phyloP scores from a whole-genome alignment of 2,888 invertebrate genomes.

The Drosophila demipolita region DNA sequence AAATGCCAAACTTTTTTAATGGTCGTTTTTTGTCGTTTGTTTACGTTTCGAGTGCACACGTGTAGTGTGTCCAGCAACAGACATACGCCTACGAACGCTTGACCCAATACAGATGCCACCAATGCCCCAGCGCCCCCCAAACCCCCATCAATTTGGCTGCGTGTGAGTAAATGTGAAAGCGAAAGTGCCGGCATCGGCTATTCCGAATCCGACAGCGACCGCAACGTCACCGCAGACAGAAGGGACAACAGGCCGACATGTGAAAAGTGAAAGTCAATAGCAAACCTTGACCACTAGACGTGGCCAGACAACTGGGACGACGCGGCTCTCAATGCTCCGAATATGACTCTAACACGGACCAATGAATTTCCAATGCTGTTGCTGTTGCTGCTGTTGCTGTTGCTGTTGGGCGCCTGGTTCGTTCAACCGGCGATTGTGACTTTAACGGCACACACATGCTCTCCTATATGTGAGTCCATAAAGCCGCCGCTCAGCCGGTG shows the following conservation, averaged over 20 bases:
- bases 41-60: constrained; percentile 66
- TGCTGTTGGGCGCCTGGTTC: constrained; percentile 67
- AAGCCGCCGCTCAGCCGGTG: constrained; percentile 28
- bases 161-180: constrained; percentile 64
- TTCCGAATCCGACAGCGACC: constrained; percentile 42
- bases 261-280: constrained; percentile 84
- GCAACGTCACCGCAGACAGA: constrained; percentile 37
- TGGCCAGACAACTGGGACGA: constrained; percentile 56
- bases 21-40: constrained; percentile 51
- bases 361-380: constrained; percentile 73
- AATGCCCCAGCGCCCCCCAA: background rate
- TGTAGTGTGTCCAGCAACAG: constrained; percentile 53
- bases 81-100: constrained; percentile 67
- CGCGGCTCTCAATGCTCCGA: constrained; percentile 11
- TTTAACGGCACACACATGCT: constrained; percentile 49
- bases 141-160: constrained; percentile 17
- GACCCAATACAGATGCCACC: constrained; percentile 36
- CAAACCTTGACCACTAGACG: constrained; percentile 84
- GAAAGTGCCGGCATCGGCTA: constrained; percentile 77
- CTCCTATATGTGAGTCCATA: constrained; percentile 24
- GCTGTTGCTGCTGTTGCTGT: constrained; percentile 53
- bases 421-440: constrained; percentile 72
- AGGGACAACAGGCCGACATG: constrained; percentile 53
- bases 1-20: constrained; percentile 18
- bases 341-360: constrained; percentile 46